Evolutionary conservation across 2,797 vertebrate genomes (phyloP), one percentile per base, ranked within the genome.

Genomic region (Hydrocynus forskahlii): DNA sequence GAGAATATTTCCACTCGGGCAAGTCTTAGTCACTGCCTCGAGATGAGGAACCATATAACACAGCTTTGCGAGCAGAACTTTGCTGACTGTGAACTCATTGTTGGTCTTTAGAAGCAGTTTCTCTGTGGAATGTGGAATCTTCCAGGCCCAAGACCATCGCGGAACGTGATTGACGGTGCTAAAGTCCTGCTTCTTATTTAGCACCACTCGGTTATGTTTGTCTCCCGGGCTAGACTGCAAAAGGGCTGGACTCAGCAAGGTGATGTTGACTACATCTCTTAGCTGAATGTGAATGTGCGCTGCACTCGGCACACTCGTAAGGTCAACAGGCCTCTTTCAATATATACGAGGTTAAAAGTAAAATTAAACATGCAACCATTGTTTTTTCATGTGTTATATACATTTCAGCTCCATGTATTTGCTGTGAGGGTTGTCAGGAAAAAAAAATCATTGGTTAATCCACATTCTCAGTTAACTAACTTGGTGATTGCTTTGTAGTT

Each of bases 21-120:
- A 75, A 67, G 54, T 52, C 52, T 75, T 66, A 25, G 68, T 76
- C 45, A 82, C 54, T 1, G 12, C n/a, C n/a, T 23, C 16, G 60
- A 62, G 71, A 60, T 35, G 64, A 75, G 23, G 14, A 75, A 60
- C 19, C 29, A 12, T 25, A 14, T 60, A 23, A 60, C 40, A 4
- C n/a, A 43, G 25, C 60, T 29, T 63, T 29, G 60, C 12, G 2
- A 29, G 12, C 60, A 68, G 52, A 45, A 59, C 38, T 50, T 59
- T 80, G 62, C 72, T 75, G 72, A 60, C 17, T 9, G 8, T 48
- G 79, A 48, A 7, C 67, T 48, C 21, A 14, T n/a, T 21, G 40
- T 16, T 14, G 13, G 43, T 71, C 69, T 54, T 54, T 45, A 19
- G 23, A n/a, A 55, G 48, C 29, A 19, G 45, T 29, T 72, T 54